Conservation (phyloP, 2,888 invertebrate species). For the Ectropis crepuscularia region DNA sequence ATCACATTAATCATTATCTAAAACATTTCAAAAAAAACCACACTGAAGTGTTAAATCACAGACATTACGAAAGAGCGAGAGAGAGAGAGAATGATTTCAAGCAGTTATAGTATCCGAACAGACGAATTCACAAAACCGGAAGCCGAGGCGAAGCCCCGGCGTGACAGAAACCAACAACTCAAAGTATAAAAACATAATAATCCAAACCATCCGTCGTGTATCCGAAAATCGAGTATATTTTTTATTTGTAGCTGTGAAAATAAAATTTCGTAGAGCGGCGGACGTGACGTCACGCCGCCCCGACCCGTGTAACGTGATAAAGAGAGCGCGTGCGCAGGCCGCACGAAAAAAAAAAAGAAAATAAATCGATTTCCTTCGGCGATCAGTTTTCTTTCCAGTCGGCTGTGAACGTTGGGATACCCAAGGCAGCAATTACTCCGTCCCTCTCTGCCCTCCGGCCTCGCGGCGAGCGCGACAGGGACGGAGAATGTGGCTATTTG, state of each 20-base stretch:
- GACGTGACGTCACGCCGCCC: slow-evolving; percentile 9
- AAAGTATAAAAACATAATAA: too few species aligned
- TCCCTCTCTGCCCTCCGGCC: slow-evolving; percentile 3
- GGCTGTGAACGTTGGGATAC: too few species aligned
- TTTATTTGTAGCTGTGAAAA: slow-evolving; percentile 13
- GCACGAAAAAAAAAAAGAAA: slow-evolving; percentile 13
- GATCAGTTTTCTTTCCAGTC: background rate
- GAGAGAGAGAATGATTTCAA: too few species aligned
- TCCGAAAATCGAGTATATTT: slow-evolving; percentile 6
- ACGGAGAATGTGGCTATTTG: background rate
- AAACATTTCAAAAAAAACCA: too few species aligned
- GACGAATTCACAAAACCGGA: too few species aligned
- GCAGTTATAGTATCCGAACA: too few species aligned
- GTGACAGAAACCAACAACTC: too few species aligned
- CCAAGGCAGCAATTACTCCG: background rate
- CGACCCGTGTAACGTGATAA: slow-evolving; percentile 9
- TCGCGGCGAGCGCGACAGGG: background rate
- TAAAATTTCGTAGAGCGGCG: slow-evolving; percentile 7
- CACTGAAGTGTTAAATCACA: too few species aligned
- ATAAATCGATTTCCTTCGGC: slow-evolving; percentile 3
- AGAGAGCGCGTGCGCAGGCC: slow-evolving; percentile 15
- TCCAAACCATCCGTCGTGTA: slow-evolving; percentile 2
- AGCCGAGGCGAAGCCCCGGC: too few species aligned
- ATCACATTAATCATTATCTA: too few species aligned
- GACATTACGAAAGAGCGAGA: too few species aligned